phyloP scores from a whole-genome alignment of 2,888 invertebrate genomes.

The Seladonia tumulorum region DNA sequence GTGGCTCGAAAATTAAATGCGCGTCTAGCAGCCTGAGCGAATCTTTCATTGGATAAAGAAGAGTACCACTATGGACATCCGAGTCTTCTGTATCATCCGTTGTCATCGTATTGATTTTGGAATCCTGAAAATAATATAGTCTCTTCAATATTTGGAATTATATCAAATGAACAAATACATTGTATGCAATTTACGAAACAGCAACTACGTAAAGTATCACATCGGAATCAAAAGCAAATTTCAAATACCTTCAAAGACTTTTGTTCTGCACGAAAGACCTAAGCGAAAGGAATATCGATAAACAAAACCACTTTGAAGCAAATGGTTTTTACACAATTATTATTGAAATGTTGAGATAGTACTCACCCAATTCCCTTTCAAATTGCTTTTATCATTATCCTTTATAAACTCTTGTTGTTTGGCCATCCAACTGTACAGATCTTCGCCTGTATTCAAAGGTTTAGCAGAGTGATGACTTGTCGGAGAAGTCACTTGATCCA shows the following conservation, averaged over 20 bases:
- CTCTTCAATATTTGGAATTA: not conserved
- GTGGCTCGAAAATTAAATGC: constrained; percentile 96
- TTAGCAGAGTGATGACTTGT: constrained; percentile 85
- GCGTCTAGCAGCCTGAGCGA: constrained; percentile 95
- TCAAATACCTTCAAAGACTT: constrained; percentile 80
- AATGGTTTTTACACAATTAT: not conserved
- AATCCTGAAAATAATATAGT: constrained; percentile 77
- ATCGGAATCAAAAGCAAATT: constrained; percentile 39
- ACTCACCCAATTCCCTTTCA: constrained; percentile 83
- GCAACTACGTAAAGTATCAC: constrained; percentile 11
- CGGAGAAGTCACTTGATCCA: constrained; percentile 84
- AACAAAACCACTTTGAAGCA: constrained; percentile 17
- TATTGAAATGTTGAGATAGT: not conserved
- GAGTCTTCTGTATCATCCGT: constrained; percentile 83
- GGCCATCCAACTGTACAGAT: constrained; percentile 98
- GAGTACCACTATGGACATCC: constrained; percentile 86
- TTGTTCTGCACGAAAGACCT: constrained; percentile 83
- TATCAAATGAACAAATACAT: not conserved
- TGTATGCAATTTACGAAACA: not conserved
- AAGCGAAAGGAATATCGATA: constrained; percentile 38
- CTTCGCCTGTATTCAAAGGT: constrained; percentile 89
- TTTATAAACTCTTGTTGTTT: constrained; percentile 90
- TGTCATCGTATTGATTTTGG: constrained; percentile 84
- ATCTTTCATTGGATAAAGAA: constrained; percentile 91
- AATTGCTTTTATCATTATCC: constrained; percentile 82